Conservation (phyloP, 1,140 invertebrate genomes). For the Drosophila tropicalis region DNA sequence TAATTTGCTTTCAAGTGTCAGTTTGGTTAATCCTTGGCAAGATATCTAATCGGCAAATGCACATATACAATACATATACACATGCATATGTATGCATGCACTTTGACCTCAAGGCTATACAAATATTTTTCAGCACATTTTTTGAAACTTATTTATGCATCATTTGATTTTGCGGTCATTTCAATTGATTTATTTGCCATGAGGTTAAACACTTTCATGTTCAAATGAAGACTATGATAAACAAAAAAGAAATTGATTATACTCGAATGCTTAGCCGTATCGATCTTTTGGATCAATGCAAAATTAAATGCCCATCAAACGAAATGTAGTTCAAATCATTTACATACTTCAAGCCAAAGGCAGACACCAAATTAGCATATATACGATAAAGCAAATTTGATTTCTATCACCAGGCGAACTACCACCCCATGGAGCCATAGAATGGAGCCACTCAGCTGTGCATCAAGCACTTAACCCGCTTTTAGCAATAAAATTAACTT, state of each 20-base stretch:
- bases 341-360: slow-evolving; percentile 23
- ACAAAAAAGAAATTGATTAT: no score
- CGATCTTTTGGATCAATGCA: slow-evolving; percentile 15
- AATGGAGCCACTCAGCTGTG: slow-evolving; percentile 70
- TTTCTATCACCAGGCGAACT: slow-evolving; percentile 58
- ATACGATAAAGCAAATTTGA: slow-evolving; percentile 83
- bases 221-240: no score
- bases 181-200: slow-evolving; percentile 58
- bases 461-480: slow-evolving; percentile 77
- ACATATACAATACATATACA: slow-evolving; percentile 12
- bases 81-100: slow-evolving; percentile 22
- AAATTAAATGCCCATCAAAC: slow-evolving; percentile 70
- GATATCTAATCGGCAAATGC: slow-evolving; percentile 44
- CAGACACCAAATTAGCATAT: slow-evolving; percentile 77
- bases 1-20: slow-evolving; percentile 80
- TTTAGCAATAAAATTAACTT: slow-evolving; percentile 83
- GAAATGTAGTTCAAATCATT: slow-evolving; percentile 38
- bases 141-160: slow-evolving; percentile 72
- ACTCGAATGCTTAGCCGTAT: no score
- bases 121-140: slow-evolving; percentile 60
- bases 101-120: slow-evolving; percentile 72
- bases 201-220: no score
- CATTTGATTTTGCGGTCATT: slow-evolving; percentile 78
- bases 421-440: slow-evolving; percentile 21
- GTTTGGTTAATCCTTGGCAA: slow-evolving; percentile 56